These are phyloP conservation scores for Tenrec ecaudatus DNA, from an alignment of 2,113 vertebrate species.

Conservation along the genomic window DNA sequence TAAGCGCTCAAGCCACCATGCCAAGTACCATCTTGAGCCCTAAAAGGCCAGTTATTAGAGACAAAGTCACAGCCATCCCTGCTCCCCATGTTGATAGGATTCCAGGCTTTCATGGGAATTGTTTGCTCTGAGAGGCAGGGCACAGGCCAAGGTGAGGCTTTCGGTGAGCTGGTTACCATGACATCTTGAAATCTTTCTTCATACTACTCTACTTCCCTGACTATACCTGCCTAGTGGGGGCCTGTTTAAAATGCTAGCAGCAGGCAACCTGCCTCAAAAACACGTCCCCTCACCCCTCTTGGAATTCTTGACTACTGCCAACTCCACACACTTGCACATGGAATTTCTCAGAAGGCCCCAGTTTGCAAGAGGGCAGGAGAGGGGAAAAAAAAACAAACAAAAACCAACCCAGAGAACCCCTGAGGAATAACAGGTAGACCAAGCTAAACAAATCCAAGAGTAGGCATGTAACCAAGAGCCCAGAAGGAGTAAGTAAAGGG, in stretches of 20 bases:
- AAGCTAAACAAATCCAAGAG: not conserved
- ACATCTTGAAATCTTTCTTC: not conserved
- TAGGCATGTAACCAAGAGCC: constrained; percentile 2
- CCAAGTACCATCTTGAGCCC: not conserved
- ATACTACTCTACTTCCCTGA: not conserved
- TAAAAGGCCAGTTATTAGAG: not conserved
- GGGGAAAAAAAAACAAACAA: not conserved
- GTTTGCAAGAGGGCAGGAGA: not conserved
- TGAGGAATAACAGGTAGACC: not conserved
- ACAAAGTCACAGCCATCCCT: not conserved
- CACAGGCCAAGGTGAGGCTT: not conserved
- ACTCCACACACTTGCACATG: not conserved
- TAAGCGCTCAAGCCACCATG: not conserved
- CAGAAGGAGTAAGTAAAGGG: not conserved
- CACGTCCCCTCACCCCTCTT: not conserved
- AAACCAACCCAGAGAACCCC: not conserved
- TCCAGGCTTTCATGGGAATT: not conserved
- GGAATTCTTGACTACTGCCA: constrained; percentile 9
- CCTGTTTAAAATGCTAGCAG: constrained; percentile 8
- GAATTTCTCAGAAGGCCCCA: constrained; percentile 43
- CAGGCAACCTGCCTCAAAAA: not conserved
- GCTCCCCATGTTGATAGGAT: not conserved
- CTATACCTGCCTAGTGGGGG: not conserved
- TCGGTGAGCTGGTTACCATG: not conserved
- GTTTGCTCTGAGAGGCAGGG: not conserved